Base-by-base conservation (phyloP, 2,888 invertebrate genomes). In the Tholera decimalis region DNA sequence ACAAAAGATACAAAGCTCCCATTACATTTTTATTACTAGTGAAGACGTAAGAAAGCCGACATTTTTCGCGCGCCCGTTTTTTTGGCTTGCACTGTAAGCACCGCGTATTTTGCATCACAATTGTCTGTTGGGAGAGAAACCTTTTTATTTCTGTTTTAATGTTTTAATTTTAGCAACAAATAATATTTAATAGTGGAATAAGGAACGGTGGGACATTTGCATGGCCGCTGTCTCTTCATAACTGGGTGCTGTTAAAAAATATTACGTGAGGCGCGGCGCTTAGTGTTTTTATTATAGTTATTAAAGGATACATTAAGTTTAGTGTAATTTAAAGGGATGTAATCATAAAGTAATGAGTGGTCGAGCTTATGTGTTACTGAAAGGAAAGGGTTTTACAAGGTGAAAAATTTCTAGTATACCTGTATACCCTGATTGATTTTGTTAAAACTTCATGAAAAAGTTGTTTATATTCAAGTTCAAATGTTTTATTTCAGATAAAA, bases 151-250 rank as follows among this genome's bases (percentile, higher is more conserved):
- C 86, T 85, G 89, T 89, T 88, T 89, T 87, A 90, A 90, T 91
- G 87, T 94, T 92, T 94, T 93, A 94, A 94, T 94, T 94, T 92
- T 85, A 87, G 87, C 92, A 88, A 92, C 93, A 93, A 93, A 93
- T 92, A 93, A 92, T 88, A 85, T 90, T 91, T 92, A 91, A 92
- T 90, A 91, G 92, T 89, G 86, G 88, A 85, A 86, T 91, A 91
- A 91, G 91, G 88, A 86, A 88, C 87, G 88, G 84, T 83, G 76
- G 86, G 69, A 71, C 78, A 92, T 93, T 93, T 92, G 92, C 92
- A 93, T 90, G 87, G 88, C 53, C 79, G 54, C 33, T 59, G 73
- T 24, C 67, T 79, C 74, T 76, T 73, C 76, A 76, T 78, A 68
- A 78, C 79, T 76, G 63, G 59, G 73, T 66, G 80, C 73, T 75